Evolutionary conservation across 2,888 invertebrate species (phyloP).

Genomic region (Desoria tigrina): DNA sequence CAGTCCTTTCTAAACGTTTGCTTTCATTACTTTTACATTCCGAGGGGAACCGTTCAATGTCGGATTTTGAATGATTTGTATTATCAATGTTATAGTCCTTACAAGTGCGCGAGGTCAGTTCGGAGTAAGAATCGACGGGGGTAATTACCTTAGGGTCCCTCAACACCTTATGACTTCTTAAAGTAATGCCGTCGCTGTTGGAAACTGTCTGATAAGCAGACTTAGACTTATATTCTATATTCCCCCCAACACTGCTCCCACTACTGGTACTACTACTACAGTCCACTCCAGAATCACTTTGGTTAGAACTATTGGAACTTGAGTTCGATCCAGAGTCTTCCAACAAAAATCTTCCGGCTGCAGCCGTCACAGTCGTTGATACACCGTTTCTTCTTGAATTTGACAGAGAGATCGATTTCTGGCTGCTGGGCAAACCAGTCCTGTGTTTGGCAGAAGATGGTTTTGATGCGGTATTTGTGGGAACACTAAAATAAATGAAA

Average conservation of each 20-base stretch:
- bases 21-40: background rate
- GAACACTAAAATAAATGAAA: slow-evolving; percentile 27
- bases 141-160: slow-evolving; percentile 43
- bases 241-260: slow-evolving; percentile 23
- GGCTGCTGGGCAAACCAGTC: slow-evolving; percentile 12
- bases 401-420: slow-evolving; percentile 9
- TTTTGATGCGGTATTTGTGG: slow-evolving; percentile 25
- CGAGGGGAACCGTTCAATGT: background rate
- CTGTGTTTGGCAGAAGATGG: slow-evolving; percentile 31
- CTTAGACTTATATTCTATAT: slow-evolving; percentile 8
- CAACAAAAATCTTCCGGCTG: slow-evolving; percentile 34
- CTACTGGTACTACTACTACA: slow-evolving; percentile 32
- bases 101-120: too few species aligned
- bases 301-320: slow-evolving; percentile 45
- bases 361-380: slow-evolving; percentile 18
- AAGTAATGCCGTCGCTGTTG: slow-evolving; percentile 58
- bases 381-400: slow-evolving; percentile 13
- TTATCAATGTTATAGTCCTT: too few species aligned
- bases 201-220: background rate
- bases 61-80: background rate
- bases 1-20: background rate
- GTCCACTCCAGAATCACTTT: slow-evolving; percentile 53
- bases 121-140: too few species aligned
- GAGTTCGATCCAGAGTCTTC: slow-evolving; percentile 52
- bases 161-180: slow-evolving; percentile 66